These are phyloP conservation scores for Enteromius fasciolatus DNA, from an alignment of 2,797 vertebrate species.

Conservation along the genomic window DNA sequence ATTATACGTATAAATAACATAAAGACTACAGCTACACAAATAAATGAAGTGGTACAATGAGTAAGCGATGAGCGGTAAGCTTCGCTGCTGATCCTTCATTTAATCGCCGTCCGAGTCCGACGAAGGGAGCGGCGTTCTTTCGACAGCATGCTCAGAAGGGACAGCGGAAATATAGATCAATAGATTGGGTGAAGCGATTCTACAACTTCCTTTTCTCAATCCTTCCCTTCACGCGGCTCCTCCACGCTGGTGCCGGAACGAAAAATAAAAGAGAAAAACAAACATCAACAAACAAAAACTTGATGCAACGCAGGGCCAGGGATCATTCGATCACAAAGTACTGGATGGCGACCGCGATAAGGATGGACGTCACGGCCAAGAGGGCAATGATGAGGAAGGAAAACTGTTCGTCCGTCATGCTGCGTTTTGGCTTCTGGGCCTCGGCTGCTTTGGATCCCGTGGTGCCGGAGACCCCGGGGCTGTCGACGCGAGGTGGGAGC, in stretches of 20 bases:
- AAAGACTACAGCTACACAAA: constrained; percentile 72
- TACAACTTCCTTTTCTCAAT: constrained; percentile 42
- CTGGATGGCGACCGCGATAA: constrained; percentile 97
- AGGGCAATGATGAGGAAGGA: constrained; percentile 94
- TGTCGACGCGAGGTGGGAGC: constrained; percentile 84
- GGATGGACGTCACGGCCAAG: constrained; percentile 93
- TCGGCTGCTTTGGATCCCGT: constrained; percentile 75
- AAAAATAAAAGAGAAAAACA: constrained; percentile 59
- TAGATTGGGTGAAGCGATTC: constrained; percentile 59
- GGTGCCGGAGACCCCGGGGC: constrained; percentile 70
- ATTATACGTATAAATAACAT: constrained; percentile 77
- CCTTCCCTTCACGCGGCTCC: constrained; percentile 69
- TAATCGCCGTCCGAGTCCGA: neutral
- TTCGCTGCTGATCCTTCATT: constrained; percentile 51
- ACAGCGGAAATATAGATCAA: constrained; percentile 51
- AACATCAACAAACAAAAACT: constrained; percentile 66
- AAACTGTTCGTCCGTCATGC: constrained; percentile 93
- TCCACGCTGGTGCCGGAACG: constrained; percentile 64
- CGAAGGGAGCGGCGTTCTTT: constrained; percentile 5
- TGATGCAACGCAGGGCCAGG: constrained; percentile 68
- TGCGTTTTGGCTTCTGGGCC: constrained; percentile 78
- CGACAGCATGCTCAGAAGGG: constrained; percentile 27
- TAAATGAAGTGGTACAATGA: constrained; percentile 59
- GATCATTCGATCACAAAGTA: constrained; percentile 98
- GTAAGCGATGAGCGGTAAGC: constrained; percentile 39